Evolutionary conservation across 2,797 vertebrate genomes (phyloP), one percentile per base, ranked within the genome.

Genomic region (Anas georgica): DNA sequence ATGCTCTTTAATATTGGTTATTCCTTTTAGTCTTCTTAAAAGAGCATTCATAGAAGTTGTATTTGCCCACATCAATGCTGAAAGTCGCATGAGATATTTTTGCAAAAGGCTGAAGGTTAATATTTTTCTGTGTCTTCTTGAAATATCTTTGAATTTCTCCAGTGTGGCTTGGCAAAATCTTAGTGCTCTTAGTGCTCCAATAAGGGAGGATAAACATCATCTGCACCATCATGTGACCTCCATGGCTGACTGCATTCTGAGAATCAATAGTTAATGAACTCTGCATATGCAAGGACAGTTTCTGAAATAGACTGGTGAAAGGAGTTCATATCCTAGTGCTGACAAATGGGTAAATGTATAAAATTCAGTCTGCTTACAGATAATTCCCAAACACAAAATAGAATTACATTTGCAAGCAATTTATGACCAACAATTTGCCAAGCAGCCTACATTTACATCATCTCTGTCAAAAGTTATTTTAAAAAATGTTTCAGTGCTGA

Each of bases 241-340:
- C 41, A 29, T 37, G 76, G 72, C 63, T 79, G 83, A 79, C 72
- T 82, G 68, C 37, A 50, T 28, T 18, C 35, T 60, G 70, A 83
- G 48, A 93, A 87, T 88, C 75, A 89, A 76, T 73, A 93, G 62
- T 68, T 95, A 91, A 86, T 68, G 79, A 91, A 75, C 39, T 91
- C 73, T 88, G 37, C 85, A 62, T 91, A 83, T 78, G 66, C 50
- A 92, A 78, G 68, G 62, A 37, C 22, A 80, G 39, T 43, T 92
- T 72, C 64, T 87, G 62, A 82, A 94, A 88, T 4, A n/a, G 67
- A 9, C 48, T 76, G 72, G 45, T 12, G 17, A 92, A 78, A 90
- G 41, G 17, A 90, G 54, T 54, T 72, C 80, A 22, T 63, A 76
- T 75, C 58, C 80, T 75, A 17, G 22, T 21, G 48, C 54, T 67